phyloP scores from a whole-genome alignment of 2,797 vertebrate genomes.

The Florisuga fusca region DNA sequence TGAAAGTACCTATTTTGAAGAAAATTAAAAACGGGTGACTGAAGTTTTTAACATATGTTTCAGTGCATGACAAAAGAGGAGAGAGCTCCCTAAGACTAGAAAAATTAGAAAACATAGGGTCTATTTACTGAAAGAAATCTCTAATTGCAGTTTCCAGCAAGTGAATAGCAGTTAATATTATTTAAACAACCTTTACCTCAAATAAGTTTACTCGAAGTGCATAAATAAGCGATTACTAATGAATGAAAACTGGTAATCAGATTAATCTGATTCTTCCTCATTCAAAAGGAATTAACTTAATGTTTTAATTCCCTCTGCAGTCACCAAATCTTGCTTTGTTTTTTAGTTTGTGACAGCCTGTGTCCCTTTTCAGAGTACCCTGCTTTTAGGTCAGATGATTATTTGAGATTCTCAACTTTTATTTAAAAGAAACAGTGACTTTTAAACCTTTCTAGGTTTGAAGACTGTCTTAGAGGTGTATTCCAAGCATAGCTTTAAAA shows the following conservation, averaged over 20 bases:
- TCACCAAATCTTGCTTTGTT: neutral
- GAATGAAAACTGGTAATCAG: neutral
- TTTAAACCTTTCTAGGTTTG: neutral
- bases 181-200: neutral
- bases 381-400: neutral
- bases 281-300: neutral
- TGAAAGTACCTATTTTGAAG: neutral
- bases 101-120: neutral
- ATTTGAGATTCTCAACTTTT: neutral
- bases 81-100: neutral
- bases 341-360: neutral
- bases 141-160: neutral
- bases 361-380: neutral
- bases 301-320: neutral
- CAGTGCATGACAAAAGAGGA: neutral
- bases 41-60: neutral
- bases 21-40: neutral
- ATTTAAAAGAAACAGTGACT: neutral
- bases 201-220: neutral
- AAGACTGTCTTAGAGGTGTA: neutral
- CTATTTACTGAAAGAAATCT: neutral
- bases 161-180: neutral
- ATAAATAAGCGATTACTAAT: neutral
- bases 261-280: neutral
- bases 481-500: neutral